Evolutionary conservation across 2,888 invertebrate species (phyloP), one percentile per base, ranked within the genome.

Genomic region (Galerucella calmariensis): DNA sequence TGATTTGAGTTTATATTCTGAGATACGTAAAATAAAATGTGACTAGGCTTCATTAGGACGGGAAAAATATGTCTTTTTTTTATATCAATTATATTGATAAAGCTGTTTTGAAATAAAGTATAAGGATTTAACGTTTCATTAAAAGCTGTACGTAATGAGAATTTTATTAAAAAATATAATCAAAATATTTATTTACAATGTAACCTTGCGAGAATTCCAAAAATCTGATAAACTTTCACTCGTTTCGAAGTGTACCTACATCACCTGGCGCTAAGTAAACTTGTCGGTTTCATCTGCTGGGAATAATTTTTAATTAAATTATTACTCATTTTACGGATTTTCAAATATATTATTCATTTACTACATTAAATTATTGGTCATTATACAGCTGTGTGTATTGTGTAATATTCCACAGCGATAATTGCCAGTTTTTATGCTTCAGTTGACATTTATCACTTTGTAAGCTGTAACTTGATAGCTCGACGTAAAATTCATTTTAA

Each of bases 261-360:
- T 16, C 48, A 48, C 48, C 48, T 61, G 61, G 61, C 24, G 35
- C 61, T 27, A 51, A 51, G n/a, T 24, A 20, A 14, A 41, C 70
- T 63, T 41, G 69, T 69, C 8, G 20, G 14, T 56, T 11, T n/a
- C 70, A 70, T 63, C 70, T 70, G 70, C 70, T 69, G 16, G 1
- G 51, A n/a, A 63, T 70, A n/a, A 70, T 63, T 63, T 63, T 70
- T 70, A 70, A 70, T 70, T 53, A 70, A 70, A 63, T 70, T 70
- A 70, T 65, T 70, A 70, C 62, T 41, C 24, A 63, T 44, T 66
- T 70, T 51, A 53, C 53, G 63, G 24, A 63, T 70, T 70, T 70
- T 53, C 12, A 27, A 70, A 70, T 63, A 70, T 63, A 70, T 63
- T 63, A 46, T 59, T 63, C 63, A 70, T 14, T 8, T 16, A 53